A percentile compares a stretch with the other conserved stretches of the same genome.
Conservation (phyloP, 2,113 vertebrate species). For the Heptranchias perlo region DNA sequence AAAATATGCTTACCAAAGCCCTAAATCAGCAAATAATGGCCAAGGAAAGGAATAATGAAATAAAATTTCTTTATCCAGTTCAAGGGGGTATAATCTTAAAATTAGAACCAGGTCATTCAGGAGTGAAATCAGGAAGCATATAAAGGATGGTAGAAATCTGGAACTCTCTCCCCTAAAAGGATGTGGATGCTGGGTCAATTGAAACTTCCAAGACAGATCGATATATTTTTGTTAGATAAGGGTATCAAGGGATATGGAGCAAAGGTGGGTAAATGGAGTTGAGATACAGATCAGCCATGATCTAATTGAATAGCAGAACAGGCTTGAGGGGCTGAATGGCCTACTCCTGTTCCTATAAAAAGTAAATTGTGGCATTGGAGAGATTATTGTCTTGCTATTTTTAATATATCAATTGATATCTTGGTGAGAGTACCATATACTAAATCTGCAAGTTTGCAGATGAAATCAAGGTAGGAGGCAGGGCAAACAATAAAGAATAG, state of each 20-base stretch:
- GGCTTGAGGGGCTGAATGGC: not conserved
- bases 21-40: not conserved
- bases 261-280: not conserved
- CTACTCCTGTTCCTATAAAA: not conserved
- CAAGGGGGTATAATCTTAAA: not conserved
- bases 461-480: not conserved
- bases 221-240: not conserved
- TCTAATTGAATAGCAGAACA: not conserved
- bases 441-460: not conserved
- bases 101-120: not conserved
- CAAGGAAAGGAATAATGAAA: not conserved
- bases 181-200: not conserved
- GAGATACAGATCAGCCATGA: not conserved
- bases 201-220: not conserved
- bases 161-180: not conserved
- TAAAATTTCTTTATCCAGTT: not conserved
- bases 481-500: not conserved
- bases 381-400: not conserved
- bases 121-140: not conserved
- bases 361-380: not conserved
- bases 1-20: too few species aligned
- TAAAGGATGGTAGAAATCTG: not conserved
- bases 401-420: not conserved
- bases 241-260: not conserved
- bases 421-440: not conserved